phyloP scores from a whole-genome alignment of 2,113 vertebrate genomes.

The Trachemys scripta region DNA sequence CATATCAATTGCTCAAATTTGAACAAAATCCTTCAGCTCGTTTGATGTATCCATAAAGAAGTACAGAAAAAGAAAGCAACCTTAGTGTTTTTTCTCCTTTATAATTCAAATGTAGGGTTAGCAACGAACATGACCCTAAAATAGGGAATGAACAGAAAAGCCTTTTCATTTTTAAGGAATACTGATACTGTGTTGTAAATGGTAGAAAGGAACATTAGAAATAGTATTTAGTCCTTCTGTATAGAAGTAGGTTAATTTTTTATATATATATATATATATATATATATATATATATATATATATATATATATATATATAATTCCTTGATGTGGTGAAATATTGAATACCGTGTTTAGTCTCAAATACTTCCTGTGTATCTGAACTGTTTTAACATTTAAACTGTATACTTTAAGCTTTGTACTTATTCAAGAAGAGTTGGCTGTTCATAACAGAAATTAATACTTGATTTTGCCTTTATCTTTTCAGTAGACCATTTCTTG shows the following conservation, averaged over 20 bases:
- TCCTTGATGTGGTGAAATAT: not conserved
- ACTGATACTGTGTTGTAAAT: not conserved
- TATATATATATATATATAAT: too few species aligned
- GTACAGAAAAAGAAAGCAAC: not conserved
- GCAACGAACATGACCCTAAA: not conserved
- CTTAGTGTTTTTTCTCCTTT: not conserved
- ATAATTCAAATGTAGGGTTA: not conserved
- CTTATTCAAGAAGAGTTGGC: not conserved
- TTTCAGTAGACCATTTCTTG: conserved; percentile 14
- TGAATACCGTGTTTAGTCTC: not conserved
- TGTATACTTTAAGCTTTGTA: not conserved
- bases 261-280: not conserved
- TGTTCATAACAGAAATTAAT: not conserved
- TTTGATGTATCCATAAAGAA: not conserved
- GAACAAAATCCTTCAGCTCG: not conserved
- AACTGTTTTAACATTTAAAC: conserved; percentile 2
- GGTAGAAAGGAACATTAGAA: not conserved
- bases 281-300: not conserved
- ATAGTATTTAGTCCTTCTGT: not conserved
- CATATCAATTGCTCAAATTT: not conserved
- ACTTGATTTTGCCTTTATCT: not conserved
- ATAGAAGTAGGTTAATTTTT: not conserved
- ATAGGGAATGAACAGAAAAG: not conserved
- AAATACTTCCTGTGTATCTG: not conserved
- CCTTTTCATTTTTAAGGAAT: not conserved